phyloP scores from a whole-genome alignment of 2,797 vertebrate species.

The Micropoecilia bifurca region DNA sequence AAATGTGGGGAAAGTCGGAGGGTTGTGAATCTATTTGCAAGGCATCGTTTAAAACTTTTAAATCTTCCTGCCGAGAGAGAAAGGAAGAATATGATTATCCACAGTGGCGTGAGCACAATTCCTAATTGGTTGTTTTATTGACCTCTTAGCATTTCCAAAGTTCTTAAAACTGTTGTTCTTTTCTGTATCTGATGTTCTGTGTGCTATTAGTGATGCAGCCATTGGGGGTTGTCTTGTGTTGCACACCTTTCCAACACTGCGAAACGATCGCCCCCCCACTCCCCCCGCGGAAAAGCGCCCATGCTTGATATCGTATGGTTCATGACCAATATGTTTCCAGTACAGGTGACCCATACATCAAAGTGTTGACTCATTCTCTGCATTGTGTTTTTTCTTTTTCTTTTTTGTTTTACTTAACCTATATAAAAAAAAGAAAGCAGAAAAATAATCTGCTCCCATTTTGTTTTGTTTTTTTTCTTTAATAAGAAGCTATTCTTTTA shows the following conservation, averaged over 20 bases:
- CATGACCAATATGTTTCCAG: conserved; percentile 99
- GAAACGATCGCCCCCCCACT: conserved; percentile 90
- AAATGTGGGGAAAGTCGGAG: neutral
- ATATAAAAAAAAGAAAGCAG: conserved; percentile 69
- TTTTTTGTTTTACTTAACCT: conserved; percentile 47
- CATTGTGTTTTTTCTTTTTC: conserved; percentile 74
- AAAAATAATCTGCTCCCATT: conserved; percentile 26
- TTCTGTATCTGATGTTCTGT: conserved; percentile 99
- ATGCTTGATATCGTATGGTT: conserved; percentile 99
- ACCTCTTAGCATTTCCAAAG: conserved; percentile 87
- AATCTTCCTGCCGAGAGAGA: conserved; percentile 17
- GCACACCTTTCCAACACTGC: conserved; percentile 99
- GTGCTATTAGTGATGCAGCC: conserved; percentile 99
- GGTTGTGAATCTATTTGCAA: neutral
- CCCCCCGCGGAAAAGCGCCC: conserved; percentile 80
- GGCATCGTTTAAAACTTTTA: conserved; percentile 24
- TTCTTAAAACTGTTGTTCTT: conserved; percentile 99
- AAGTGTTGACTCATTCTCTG: conserved; percentile 99
- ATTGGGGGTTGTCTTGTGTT: conserved; percentile 99
- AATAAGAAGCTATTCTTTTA: conserved; percentile 39
- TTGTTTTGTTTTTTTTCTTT: conserved; percentile 46
- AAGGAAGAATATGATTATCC: conserved; percentile 42
- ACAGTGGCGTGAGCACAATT: conserved; percentile 47
- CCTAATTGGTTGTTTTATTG: conserved; percentile 58
- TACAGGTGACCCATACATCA: conserved; percentile 99